Evolutionary conservation across 2,888 invertebrate genomes (phyloP).

Genomic region (Aleiodes leptofemur): DNA sequence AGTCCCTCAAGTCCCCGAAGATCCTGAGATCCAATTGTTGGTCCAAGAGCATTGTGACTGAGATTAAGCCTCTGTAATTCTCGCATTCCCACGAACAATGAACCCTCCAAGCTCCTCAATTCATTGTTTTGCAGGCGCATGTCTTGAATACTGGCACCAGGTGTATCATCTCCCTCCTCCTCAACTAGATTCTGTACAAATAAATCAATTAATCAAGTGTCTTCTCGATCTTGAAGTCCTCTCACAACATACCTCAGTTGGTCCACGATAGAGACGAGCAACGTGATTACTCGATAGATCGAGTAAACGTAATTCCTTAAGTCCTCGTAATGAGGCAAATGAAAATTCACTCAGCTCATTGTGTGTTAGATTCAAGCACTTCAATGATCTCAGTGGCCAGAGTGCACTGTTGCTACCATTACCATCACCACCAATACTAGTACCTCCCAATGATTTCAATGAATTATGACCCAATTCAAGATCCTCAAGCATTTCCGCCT

Average conservation of each 20-base stretch:
- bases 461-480: slow-evolving; percentile 85
- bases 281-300: slow-evolving; percentile 88
- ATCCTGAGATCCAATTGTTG: slow-evolving; percentile 85
- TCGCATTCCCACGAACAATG: slow-evolving; percentile 83
- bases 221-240: neutral
- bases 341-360: slow-evolving; percentile 87
- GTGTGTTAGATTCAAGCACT: slow-evolving; percentile 84
- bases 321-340: slow-evolving; percentile 86
- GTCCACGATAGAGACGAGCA: slow-evolving; percentile 73
- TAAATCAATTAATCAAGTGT: slow-evolving; percentile 7
- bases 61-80: slow-evolving; percentile 84
- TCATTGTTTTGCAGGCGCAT: slow-evolving; percentile 86
- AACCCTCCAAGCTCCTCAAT: slow-evolving; percentile 83
- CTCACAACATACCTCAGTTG: slow-evolving; percentile 67
- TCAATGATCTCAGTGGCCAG: slow-evolving; percentile 81
- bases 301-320: slow-evolving; percentile 83
- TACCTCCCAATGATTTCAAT: slow-evolving; percentile 78
- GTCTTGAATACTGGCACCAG: slow-evolving; percentile 81
- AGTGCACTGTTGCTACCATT: slow-evolving; percentile 81
- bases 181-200: slow-evolving; percentile 83
- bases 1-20: slow-evolving; percentile 86
- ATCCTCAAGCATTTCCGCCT: slow-evolving; percentile 82
- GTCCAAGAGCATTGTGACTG: slow-evolving; percentile 83
- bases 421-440: slow-evolving; percentile 61
- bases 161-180: slow-evolving; percentile 77